Conservation (phyloP, 2,888 invertebrate species). For the Lithophane ornitopus region DNA sequence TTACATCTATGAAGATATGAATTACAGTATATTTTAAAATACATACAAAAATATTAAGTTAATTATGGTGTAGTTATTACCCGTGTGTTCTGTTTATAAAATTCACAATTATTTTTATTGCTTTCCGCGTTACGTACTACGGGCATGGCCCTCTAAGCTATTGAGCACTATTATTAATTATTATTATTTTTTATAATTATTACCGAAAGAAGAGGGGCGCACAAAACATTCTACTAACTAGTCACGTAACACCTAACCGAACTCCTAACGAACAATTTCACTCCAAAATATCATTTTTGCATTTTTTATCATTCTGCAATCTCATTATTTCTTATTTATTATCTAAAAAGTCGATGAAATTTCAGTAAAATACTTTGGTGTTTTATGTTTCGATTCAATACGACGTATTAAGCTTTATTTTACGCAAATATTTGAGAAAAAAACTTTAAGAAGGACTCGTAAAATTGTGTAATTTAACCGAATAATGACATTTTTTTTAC, state of each 20-base stretch:
- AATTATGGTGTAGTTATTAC: slow-evolving; percentile 76
- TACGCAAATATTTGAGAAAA: slow-evolving; percentile 62
- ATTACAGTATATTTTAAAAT: slow-evolving; percentile 89
- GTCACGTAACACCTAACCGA: slow-evolving; percentile 81
- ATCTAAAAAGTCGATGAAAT: slow-evolving; percentile 90
- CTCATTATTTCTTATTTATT: slow-evolving; percentile 85
- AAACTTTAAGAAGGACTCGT: slow-evolving; percentile 58
- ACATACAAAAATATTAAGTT: slow-evolving; percentile 90
- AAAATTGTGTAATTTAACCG: slow-evolving; percentile 53
- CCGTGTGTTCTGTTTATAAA: slow-evolving; percentile 81
- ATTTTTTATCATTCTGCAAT: slow-evolving; percentile 73
- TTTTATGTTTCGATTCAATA: slow-evolving; percentile 88
- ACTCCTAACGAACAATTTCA: slow-evolving; percentile 81
- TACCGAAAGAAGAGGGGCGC: slow-evolving; percentile 82
- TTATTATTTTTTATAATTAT: slow-evolving; percentile 81
- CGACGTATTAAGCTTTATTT: slow-evolving; percentile 71
- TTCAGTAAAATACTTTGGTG: slow-evolving; percentile 88
- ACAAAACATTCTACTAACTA: slow-evolving; percentile 87
- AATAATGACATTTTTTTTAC: slow-evolving; percentile 46
- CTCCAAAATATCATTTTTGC: slow-evolving; percentile 85
- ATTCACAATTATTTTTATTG: slow-evolving; percentile 87
- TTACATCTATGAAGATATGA: slow-evolving; percentile 90
- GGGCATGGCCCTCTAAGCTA: slow-evolving; percentile 80
- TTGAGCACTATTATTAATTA: slow-evolving; percentile 88
- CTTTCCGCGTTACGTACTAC: slow-evolving; percentile 82